Conservation (phyloP, 1,140 invertebrate genomes). For the Drosophila pseudoobscura region DNA sequence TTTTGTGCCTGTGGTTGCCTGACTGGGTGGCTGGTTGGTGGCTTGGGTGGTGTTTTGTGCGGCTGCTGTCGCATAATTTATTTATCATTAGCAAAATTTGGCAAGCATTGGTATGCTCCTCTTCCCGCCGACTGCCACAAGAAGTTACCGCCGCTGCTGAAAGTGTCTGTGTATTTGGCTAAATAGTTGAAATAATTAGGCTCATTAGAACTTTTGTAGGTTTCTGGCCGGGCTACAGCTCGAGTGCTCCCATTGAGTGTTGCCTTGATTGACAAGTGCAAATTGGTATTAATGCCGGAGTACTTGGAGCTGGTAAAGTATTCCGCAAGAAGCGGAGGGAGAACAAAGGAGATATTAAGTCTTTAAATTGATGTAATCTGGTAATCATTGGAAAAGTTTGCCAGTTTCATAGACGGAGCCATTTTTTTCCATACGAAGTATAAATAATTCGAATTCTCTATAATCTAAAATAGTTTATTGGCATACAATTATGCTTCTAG, state of each 20-base stretch:
- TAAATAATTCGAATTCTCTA: too few species aligned
- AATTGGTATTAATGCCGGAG: slow-evolving; percentile 47
- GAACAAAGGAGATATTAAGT: background rate
- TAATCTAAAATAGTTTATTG: too few species aligned
- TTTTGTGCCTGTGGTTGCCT: slow-evolving; percentile 71
- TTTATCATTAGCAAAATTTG: slow-evolving; percentile 80
- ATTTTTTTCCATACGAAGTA: background rate
- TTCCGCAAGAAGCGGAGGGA: slow-evolving; percentile 5
- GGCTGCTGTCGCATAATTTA: slow-evolving; percentile 75
- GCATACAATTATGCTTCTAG: too few species aligned
- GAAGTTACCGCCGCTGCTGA: slow-evolving; percentile 12
- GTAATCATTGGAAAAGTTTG: slow-evolving; percentile 7
- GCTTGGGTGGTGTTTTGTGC: slow-evolving; percentile 50
- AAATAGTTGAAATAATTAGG: slow-evolving; percentile 78
- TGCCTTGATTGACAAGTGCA: slow-evolving; percentile 46
- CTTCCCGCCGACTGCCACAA: slow-evolving; percentile 6
- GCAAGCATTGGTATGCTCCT: slow-evolving; percentile 54
- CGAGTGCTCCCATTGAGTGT: slow-evolving; percentile 1
- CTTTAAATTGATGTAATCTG: slow-evolving; percentile 5
- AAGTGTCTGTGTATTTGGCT: slow-evolving; percentile 51
- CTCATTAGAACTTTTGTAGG: slow-evolving; percentile 62
- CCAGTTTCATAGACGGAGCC: background rate
- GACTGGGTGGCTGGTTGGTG: background rate
- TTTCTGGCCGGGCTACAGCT: slow-evolving; percentile 7
- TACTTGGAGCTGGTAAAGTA: slow-evolving; percentile 23